Base-by-base conservation (phyloP, 1,140 invertebrate species). In the Zaprionus inermis region DNA sequence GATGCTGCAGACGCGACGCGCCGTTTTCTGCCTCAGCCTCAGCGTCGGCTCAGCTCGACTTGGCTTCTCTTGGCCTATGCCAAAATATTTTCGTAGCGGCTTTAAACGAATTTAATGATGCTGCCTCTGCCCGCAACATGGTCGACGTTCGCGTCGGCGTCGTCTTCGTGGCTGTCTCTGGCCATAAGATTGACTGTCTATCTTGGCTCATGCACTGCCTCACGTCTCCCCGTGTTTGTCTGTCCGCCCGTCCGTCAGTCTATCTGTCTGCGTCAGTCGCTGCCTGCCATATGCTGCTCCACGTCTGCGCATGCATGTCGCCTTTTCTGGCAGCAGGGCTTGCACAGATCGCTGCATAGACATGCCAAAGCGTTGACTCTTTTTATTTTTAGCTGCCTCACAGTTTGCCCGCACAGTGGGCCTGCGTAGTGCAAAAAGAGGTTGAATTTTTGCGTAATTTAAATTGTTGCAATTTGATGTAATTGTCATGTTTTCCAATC, bases 91-190 rank as follows among this genome's bases (percentile, higher is more conserved):
- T 34, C 59, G 72, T 54, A 49, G 56, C 70, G 54, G 82, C 76
- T 75, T 83, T 79, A 83, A 89, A 83, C 84, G 79, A 88, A 88
- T 88, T 88, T 88, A 88, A 88, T 88, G 83, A 88, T 83, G 76
- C 84, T 79, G 66, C 72, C 38, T 44, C 38, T 79, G 69, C 76
- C 78, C 67, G 72, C 72, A 75, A 70, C 67, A 61, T 57, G 65
- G 24, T 61, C 67, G 59, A 52, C 67, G 46, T 63, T 34, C 32
- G 32, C 38, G 38, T 41, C 38, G 52, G 49, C 68, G 51, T 60
- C 71, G 52, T 61, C 64, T 51, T 78, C 34, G 59, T 61, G 72
- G 65, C 83, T 86, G 83, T 86, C 79, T 82, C 59, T 68, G 58
- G 83, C 70, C 79, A 86, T 68, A 86, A 88, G 83, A 86, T 88